phyloP scores from a whole-genome alignment of 1,140 invertebrate species.

The Ganaspis sp. region DNA sequence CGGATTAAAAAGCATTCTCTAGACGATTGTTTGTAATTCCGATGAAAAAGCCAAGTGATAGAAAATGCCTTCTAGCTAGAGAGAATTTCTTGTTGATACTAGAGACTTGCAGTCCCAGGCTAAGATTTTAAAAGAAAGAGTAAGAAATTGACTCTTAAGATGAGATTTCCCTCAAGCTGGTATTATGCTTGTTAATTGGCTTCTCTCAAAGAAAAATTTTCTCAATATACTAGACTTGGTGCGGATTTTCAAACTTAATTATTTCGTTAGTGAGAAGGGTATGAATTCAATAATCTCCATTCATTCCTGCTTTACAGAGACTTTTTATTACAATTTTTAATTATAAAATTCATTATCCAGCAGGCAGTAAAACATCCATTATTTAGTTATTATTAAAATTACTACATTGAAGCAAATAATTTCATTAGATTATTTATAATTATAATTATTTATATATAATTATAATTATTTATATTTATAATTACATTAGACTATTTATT shows the following conservation, averaged over 20 bases:
- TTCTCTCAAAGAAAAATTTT: background rate
- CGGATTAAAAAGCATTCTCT: constrained; percentile 58
- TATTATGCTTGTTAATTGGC: constrained; percentile 17
- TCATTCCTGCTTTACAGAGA: background rate
- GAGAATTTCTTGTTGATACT: constrained; percentile 2
- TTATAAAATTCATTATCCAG: too few relatives aligned
- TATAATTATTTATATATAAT: too few relatives aligned
- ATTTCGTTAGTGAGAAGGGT: background rate
- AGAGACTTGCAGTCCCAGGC: background rate
- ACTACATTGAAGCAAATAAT: too few relatives aligned
- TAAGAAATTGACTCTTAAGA: constrained; percentile 22
- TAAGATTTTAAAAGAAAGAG: background rate
- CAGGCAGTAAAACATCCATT: too few relatives aligned
- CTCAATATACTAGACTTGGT: background rate
- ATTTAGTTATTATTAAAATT: too few relatives aligned
- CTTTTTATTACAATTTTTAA: background rate
- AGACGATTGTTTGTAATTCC: constrained; percentile 51
- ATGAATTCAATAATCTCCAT: background rate
- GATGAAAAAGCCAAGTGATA: constrained; percentile 51
- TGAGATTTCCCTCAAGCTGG: constrained; percentile 12
- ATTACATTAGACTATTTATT: too few relatives aligned
- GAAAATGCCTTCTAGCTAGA: constrained; percentile 16
- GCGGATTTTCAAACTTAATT: background rate
- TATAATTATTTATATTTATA: too few relatives aligned
- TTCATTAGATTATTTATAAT: too few relatives aligned